These are phyloP conservation scores for Leptodactylus fallax DNA, from an alignment of 2,797 vertebrate genomes.

Conservation along the genomic window DNA sequence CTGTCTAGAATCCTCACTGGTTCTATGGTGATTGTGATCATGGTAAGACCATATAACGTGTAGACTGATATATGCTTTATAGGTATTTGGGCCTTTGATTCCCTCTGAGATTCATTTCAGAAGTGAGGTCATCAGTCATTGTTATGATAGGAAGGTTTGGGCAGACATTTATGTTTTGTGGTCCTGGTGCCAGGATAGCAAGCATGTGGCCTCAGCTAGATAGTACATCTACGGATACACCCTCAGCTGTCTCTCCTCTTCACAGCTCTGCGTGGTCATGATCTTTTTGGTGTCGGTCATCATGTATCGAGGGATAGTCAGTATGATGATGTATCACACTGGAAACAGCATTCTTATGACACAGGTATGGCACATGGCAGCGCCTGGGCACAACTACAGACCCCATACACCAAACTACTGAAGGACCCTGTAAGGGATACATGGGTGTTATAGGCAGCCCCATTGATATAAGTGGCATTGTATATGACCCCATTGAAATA, in stretches of 20 bases:
- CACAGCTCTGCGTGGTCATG: slow-evolving; percentile 81
- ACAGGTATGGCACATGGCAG: slow-evolving; percentile 71
- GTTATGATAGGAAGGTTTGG: neutral
- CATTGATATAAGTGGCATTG: neutral
- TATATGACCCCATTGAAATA: neutral
- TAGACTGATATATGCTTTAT: neutral
- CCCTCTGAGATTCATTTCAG: no score
- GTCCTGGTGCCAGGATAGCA: neutral
- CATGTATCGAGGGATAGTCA: slow-evolving; percentile 81
- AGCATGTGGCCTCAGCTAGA: neutral
- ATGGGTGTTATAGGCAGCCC: neutral
- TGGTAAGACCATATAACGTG: slow-evolving; percentile 73
- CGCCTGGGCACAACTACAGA: neutral
- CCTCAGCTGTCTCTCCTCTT: neutral
- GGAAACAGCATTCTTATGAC: slow-evolving; percentile 80
- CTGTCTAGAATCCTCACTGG: slow-evolving; percentile 79
- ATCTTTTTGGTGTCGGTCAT: slow-evolving; percentile 85
- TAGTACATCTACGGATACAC: neutral
- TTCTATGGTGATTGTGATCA: slow-evolving; percentile 82
- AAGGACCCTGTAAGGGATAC: neutral
- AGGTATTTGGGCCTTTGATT: no score
- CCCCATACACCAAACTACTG: no score
- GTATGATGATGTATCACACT: slow-evolving; percentile 80
- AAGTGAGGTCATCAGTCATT: neutral
- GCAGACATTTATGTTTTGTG: neutral